A percentile compares a stretch with the other conserved stretches of the same genome.
Evolutionary conservation across 2,797 vertebrate species (phyloP).

Genomic region (Ficedula albicollis): DNA sequence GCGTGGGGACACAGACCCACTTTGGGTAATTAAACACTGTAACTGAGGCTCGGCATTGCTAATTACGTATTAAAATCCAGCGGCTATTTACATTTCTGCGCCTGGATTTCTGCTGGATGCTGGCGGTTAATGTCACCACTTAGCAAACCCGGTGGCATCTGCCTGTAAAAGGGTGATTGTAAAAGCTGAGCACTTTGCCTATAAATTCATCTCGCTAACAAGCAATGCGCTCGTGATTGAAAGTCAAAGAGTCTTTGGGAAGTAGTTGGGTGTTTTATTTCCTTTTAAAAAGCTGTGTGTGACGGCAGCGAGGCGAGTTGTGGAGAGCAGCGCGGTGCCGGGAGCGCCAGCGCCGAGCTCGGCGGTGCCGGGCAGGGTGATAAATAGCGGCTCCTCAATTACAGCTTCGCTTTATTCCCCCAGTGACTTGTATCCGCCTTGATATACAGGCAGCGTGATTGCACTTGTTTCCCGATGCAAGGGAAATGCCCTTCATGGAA

Average conservation of each 20-base stretch:
- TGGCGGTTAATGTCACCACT: slow-evolving; percentile 32
- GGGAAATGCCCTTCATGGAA: slow-evolving; percentile 38
- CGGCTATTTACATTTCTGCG: slow-evolving; percentile 56
- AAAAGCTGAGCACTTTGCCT: slow-evolving; percentile 47
- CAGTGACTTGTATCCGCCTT: background rate
- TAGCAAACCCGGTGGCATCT: slow-evolving; percentile 38
- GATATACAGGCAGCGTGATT: slow-evolving; percentile 2
- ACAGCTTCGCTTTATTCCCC: background rate
- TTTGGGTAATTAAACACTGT: slow-evolving; percentile 49
- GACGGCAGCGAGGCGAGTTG: background rate
- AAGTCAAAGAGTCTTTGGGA: slow-evolving; percentile 58
- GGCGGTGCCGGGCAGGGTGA: background rate
- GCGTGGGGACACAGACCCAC: background rate
- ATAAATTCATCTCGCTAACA: slow-evolving; percentile 58
- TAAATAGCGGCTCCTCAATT: slow-evolving; percentile 14
- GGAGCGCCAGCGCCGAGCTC: background rate
- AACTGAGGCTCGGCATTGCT: slow-evolving; percentile 19
- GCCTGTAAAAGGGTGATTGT: slow-evolving; percentile 48
- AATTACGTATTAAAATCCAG: slow-evolving; percentile 47
- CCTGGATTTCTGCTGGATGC: slow-evolving; percentile 40
- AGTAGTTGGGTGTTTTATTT: slow-evolving; percentile 52
- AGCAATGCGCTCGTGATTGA: slow-evolving; percentile 3
- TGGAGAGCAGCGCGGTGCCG: background rate
- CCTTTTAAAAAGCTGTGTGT: background rate
- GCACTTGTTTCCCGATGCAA: slow-evolving; percentile 31